Percentiles rank a stretch among this genome's conserved stretches.
These are phyloP conservation scores for Lepidocolaptes lacrymiger DNA, from an alignment of 2,797 vertebrate genomes.

Conservation along the genomic window DNA sequence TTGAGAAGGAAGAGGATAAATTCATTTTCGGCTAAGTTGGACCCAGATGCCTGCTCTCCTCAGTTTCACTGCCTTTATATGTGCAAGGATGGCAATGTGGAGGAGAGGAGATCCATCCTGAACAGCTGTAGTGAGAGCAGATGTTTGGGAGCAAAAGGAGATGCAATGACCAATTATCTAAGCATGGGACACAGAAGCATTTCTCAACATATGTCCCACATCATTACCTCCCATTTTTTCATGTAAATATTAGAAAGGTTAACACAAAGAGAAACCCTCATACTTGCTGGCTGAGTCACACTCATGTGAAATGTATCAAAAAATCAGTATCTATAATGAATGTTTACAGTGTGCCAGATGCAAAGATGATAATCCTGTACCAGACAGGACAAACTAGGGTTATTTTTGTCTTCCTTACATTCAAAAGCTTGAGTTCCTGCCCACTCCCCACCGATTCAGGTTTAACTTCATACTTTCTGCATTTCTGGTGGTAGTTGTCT, in stretches of 20 bases:
- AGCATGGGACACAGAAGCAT: background rate
- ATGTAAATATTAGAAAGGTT: constrained; percentile 43
- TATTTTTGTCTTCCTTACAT: background rate
- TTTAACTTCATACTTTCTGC: constrained; percentile 50
- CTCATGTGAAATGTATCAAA: constrained; percentile 27
- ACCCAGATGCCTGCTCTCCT: background rate
- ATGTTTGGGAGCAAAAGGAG: constrained; percentile 42
- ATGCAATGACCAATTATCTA: background rate
- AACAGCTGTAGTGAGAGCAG: constrained; percentile 15
- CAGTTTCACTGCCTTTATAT: background rate
- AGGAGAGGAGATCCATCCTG: background rate
- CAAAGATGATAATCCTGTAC: constrained; percentile 32
- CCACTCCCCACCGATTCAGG: background rate
- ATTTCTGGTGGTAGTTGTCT: background rate
- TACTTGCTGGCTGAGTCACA: constrained; percentile 28
- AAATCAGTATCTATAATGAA: constrained; percentile 25
- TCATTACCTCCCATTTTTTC: constrained; percentile 16
- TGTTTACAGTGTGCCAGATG: constrained; percentile 28
- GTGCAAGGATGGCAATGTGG: background rate
- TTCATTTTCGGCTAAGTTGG: background rate
- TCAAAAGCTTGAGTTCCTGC: background rate
- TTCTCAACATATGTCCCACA: constrained; percentile 23
- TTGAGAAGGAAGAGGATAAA: background rate
- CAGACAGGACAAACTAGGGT: background rate
- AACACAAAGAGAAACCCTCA: constrained; percentile 26